These are phyloP conservation scores for Drosophila sp. DNA, from an alignment of 1,140 invertebrate species.

Conservation along the genomic window DNA sequence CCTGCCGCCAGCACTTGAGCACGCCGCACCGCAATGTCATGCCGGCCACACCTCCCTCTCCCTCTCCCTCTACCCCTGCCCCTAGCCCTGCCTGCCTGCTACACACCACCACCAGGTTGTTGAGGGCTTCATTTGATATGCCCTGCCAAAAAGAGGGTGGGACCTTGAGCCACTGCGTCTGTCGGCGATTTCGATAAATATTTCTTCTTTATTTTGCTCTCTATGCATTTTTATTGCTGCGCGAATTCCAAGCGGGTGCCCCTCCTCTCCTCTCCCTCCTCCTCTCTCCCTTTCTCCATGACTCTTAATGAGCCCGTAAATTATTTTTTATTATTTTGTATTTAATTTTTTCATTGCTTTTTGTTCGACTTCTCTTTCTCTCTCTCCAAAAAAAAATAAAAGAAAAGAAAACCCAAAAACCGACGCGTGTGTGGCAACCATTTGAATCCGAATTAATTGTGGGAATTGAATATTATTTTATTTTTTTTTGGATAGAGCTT, in stretches of 20 bases:
- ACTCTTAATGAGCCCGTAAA: constrained; percentile 79
- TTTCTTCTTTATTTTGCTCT: constrained; percentile 1
- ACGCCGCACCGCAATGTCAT: constrained; percentile 48
- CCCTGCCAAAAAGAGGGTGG: constrained; percentile 31
- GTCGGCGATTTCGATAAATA: constrained; percentile 49
- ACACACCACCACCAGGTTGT: constrained; percentile 50
- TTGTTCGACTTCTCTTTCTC: constrained; percentile 49
- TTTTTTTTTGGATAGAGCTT: not conserved
- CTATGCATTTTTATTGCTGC: constrained; percentile 62
- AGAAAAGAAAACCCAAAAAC: constrained; percentile 23
- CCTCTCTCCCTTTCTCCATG: not conserved
- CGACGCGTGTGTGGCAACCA: constrained; percentile 64
- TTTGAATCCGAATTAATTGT: constrained; percentile 71
- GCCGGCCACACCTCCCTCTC: not conserved
- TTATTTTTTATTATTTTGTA: constrained; percentile 83
- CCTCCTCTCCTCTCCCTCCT: constrained; percentile 4
- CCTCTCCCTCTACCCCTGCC: not conserved
- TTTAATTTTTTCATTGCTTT: constrained; percentile 79
- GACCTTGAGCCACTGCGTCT: constrained; percentile 42
- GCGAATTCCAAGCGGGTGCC: constrained; percentile 66
- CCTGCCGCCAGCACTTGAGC: constrained; percentile 71
- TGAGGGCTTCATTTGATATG: constrained; percentile 77
- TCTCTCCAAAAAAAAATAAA: constrained; percentile 24
- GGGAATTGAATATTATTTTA: constrained; percentile 51
- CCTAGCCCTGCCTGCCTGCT: constrained; percentile 15